These are phyloP conservation scores for Cephalopholis sonnerati DNA, from an alignment of 2,113 vertebrate species.

Conservation along the genomic window DNA sequence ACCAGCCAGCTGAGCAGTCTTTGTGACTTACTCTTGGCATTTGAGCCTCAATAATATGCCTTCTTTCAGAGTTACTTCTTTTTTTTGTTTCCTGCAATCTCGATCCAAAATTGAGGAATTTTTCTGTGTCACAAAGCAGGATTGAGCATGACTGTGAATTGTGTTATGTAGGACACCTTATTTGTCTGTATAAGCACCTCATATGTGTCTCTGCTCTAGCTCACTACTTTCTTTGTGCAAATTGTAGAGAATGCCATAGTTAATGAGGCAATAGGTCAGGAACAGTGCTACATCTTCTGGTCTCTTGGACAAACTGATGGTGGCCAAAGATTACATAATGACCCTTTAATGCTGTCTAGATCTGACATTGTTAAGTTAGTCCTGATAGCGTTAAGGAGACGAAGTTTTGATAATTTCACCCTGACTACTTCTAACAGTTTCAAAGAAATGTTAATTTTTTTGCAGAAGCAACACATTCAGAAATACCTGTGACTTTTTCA, in stretches of 20 bases:
- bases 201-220: not conserved
- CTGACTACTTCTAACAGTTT: not conserved
- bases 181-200: not conserved
- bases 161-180: not conserved
- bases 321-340: slow-evolving; percentile 15
- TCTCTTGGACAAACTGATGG: not conserved
- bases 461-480: not conserved
- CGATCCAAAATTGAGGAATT: not conserved
- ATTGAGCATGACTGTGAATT: not conserved
- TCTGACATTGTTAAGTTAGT: not conserved
- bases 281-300: not conserved
- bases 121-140: not conserved
- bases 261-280: not conserved
- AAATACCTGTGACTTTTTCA: slow-evolving; percentile 30
- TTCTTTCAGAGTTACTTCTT: not conserved
- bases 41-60: not conserved
- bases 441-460: not conserved
- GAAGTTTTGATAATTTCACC: slow-evolving; percentile 12
- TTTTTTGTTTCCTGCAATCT: too few relatives aligned
- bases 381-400: slow-evolving; percentile 1
- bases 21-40: not conserved
- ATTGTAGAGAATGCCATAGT: not conserved
- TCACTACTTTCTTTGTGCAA: not conserved
- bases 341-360: slow-evolving; percentile 29
- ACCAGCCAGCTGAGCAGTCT: not conserved